These are phyloP conservation scores for Passerina amoena DNA, from an alignment of 2,113 vertebrate species.

Conservation along the genomic window DNA sequence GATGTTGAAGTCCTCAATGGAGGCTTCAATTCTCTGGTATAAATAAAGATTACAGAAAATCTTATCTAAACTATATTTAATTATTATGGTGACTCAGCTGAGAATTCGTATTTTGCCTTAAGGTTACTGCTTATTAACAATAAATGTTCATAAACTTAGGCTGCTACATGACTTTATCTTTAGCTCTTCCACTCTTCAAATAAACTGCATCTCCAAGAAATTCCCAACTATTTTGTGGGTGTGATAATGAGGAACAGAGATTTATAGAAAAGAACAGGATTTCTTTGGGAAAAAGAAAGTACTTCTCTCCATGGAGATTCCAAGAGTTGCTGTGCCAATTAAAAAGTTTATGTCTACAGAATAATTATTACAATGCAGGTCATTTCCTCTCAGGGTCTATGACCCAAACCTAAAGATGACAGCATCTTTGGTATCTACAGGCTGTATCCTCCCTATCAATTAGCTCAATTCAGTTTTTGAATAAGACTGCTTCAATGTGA, in stretches of 20 bases:
- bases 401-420: background rate
- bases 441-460: background rate
- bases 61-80: background rate
- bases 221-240: background rate
- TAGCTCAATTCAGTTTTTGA: background rate
- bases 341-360: background rate
- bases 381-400: background rate
- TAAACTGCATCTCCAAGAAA: background rate
- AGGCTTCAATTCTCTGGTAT: background rate
- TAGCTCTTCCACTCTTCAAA: background rate
- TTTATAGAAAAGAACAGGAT: background rate
- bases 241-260: background rate
- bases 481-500: background rate
- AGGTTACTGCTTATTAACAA: background rate
- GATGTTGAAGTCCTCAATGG: background rate
- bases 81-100: background rate
- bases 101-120: background rate
- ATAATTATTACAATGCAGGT: background rate
- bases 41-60: background rate
- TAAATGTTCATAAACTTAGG: background rate
- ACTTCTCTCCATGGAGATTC: background rate
- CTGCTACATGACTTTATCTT: background rate
- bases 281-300: background rate
- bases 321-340: background rate
- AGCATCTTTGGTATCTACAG: background rate